A percentile compares a stretch with the other conserved stretches of the same genome.
phyloP scores from a whole-genome alignment of 2,113 vertebrate genomes.

The Jaculus jaculus region DNA sequence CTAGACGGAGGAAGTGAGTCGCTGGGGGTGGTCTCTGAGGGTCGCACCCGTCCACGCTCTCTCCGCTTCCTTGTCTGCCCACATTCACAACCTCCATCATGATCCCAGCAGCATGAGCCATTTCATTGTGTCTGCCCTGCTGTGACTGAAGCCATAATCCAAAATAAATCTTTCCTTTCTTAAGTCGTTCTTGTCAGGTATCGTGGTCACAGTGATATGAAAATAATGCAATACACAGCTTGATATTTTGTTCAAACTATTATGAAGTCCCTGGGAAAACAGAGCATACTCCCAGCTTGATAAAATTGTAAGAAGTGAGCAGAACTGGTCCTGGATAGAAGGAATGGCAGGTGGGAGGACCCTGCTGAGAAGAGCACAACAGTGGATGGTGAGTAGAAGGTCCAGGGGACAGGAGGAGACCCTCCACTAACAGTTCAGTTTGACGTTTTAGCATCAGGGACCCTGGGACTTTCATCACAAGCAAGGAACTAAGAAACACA shows the following conservation, averaged over 20 bases:
- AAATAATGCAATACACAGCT: no score
- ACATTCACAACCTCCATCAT: not conserved
- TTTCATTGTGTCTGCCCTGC: no score
- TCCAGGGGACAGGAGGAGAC: rapidly evolving
- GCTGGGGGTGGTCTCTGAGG: no score
- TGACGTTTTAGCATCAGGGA: not conserved
- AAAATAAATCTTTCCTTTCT: not conserved
- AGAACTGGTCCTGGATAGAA: not conserved
- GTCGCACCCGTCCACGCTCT: not conserved
- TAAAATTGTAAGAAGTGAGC: not conserved
- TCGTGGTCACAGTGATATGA: not conserved
- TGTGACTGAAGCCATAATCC: not conserved
- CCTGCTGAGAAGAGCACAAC: no score
- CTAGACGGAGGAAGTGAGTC: not conserved
- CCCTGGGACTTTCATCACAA: not conserved
- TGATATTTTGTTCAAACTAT: not conserved
- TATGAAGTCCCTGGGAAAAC: not conserved
- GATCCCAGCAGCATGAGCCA: no score
- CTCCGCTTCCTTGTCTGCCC: not conserved
- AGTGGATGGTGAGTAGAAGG: not conserved
- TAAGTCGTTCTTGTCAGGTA: not conserved
- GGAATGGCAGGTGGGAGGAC: not conserved
- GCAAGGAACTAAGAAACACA: not conserved
- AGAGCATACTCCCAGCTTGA: not conserved
- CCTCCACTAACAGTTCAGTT: not conserved